Percentiles rank a stretch among this genome's conserved stretches.
phyloP scores from a whole-genome alignment of 1,140 invertebrate species.

The Capitella teleta region DNA sequence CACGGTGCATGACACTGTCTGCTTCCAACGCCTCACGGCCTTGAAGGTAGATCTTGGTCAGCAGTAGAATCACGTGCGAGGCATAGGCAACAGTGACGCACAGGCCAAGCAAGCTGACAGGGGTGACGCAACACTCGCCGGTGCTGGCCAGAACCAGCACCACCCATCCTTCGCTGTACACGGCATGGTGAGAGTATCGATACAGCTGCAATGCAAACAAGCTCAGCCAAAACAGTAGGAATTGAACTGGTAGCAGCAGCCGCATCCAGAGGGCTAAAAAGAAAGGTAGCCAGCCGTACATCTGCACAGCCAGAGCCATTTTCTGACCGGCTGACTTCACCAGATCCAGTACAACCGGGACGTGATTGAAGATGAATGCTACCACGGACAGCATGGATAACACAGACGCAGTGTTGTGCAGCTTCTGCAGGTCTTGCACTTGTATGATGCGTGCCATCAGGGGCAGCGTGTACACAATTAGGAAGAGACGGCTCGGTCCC shows the following conservation, averaged over 20 bases:
- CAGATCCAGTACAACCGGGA: conserved; percentile 40
- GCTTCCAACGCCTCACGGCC: conserved; percentile 33
- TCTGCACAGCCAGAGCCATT: conserved; percentile 20
- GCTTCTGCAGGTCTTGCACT: conserved; percentile 36
- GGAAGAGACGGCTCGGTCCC: neutral
- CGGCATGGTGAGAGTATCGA: conserved; percentile 14
- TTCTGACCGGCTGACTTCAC: conserved; percentile 30
- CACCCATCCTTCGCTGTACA: conserved; percentile 32
- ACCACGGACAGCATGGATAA: conserved; percentile 38
- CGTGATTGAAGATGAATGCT: conserved; percentile 43
- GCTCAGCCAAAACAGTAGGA: conserved; percentile 44
- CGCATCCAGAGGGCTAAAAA: conserved; percentile 38
- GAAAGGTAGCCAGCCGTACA: conserved; percentile 37
- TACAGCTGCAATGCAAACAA: conserved; percentile 41
- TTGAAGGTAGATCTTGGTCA: conserved; percentile 43
- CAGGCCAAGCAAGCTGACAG: conserved; percentile 47
- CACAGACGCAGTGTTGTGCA: conserved; percentile 45
- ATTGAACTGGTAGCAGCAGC: conserved; percentile 42
- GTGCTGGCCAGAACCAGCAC: conserved; percentile 41
- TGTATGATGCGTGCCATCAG: conserved; percentile 39
- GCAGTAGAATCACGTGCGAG: conserved; percentile 42
- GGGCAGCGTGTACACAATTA: conserved; percentile 40
- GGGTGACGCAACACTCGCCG: conserved; percentile 45
- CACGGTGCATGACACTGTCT: conserved; percentile 33
- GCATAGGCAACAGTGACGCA: conserved; percentile 47